Percentiles rank a stretch among this genome's conserved stretches.
These are phyloP conservation scores for Agrilus planipennis DNA, from an alignment of 1,140 invertebrate genomes.

Conservation along the genomic window DNA sequence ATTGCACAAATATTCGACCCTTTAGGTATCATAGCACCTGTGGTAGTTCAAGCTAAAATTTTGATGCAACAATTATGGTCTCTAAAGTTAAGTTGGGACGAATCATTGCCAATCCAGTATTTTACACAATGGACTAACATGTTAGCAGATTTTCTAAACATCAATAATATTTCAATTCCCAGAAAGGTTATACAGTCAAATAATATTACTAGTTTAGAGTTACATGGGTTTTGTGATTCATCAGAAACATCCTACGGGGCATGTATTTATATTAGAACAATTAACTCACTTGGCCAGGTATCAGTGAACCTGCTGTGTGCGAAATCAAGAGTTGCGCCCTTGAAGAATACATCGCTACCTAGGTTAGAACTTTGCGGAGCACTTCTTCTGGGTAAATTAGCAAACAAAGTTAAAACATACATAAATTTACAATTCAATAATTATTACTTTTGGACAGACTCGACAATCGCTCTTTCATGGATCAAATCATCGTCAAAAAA, in stretches of 20 bases:
- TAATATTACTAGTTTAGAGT: neutral
- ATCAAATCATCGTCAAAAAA: constrained; percentile 11
- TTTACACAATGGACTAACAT: neutral
- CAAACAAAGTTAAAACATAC: constrained; percentile 1
- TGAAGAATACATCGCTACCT: constrained; percentile 21
- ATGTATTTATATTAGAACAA: constrained; percentile 18
- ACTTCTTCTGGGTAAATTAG: constrained; percentile 13
- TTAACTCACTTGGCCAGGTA: constrained; percentile 2
- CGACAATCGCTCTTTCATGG: constrained; percentile 21
- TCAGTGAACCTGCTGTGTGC: constrained; percentile 6
- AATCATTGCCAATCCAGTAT: neutral
- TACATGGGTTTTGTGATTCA: neutral
- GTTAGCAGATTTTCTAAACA: neutral
- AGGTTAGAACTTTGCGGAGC: constrained; percentile 20
- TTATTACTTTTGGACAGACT: constrained; percentile 17
- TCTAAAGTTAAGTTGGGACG: constrained; percentile 4
- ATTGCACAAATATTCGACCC: constrained; percentile 25
- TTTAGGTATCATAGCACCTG: constrained; percentile 30
- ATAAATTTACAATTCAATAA: neutral
- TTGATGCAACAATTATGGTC: constrained; percentile 34
- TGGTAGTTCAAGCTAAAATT: constrained; percentile 32
- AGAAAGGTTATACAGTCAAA: neutral
- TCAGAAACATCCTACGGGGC: constrained; percentile 12
- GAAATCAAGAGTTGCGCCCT: constrained; percentile 27
- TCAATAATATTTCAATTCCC: constrained; percentile 4